phyloP scores from a whole-genome alignment of 2,113 vertebrate species.

The Thunnus maccoyii region DNA sequence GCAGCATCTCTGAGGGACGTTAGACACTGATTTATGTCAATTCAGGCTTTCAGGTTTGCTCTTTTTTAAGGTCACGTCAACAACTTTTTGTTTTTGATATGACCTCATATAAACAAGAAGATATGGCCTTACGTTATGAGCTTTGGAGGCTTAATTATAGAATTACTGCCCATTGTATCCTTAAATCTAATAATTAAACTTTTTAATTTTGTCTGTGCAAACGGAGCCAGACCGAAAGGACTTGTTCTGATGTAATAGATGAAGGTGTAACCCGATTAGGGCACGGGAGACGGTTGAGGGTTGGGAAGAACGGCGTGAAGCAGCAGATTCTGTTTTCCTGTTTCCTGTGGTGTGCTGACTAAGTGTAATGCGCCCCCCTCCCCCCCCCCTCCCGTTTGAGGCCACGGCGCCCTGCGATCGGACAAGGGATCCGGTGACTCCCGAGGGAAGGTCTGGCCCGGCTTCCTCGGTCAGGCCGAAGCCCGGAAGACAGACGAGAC shows the following conservation, averaged over 20 bases:
- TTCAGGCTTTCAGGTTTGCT: neutral
- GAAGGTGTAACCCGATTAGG: conserved; percentile 62
- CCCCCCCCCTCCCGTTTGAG: conserved; percentile 35
- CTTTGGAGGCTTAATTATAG: neutral
- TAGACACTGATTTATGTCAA: neutral
- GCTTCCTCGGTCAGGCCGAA: conserved; percentile 2
- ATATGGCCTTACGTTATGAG: conserved; percentile 14
- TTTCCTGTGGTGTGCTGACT: conserved; percentile 80
- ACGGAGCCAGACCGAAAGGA: conserved; percentile 30
- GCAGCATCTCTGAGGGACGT: neutral
- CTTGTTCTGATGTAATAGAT: conserved; percentile 46
- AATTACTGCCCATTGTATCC: neutral
- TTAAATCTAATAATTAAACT: neutral
- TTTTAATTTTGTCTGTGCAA: conserved; percentile 1
- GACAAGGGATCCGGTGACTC: conserved; percentile 74
- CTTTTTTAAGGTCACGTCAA: conserved; percentile 34
- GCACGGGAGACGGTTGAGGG: conserved; percentile 53
- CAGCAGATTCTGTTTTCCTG: conserved; percentile 75
- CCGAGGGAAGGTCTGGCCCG: conserved; percentile 21
- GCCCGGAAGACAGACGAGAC: conserved; percentile 10
- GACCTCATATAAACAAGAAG: conserved; percentile 3
- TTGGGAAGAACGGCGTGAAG: conserved; percentile 63
- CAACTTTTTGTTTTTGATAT: conserved; percentile 6
- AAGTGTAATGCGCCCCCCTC: conserved; percentile 69
- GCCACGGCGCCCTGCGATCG: conserved; percentile 60